Conservation (phyloP, 2,113 vertebrate genomes). For the Columbina picui region DNA sequence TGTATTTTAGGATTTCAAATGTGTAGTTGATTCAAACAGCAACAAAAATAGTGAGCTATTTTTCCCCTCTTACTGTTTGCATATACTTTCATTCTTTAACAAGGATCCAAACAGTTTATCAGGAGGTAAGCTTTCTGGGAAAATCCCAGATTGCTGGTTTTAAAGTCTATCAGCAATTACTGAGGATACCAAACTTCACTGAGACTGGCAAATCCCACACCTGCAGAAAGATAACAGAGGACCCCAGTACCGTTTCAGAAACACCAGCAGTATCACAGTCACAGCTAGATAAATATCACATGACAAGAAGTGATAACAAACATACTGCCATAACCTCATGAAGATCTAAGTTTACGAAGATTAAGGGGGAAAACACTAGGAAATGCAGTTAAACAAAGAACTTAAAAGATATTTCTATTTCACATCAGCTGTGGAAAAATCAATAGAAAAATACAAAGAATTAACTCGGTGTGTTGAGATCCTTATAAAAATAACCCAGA, state of each 20-base stretch:
- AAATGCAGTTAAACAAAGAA: constrained; percentile 56
- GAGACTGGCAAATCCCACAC: constrained; percentile 59
- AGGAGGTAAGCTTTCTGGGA: neutral
- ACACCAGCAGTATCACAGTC: constrained; percentile 54
- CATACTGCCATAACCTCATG: constrained; percentile 39
- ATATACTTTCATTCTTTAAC: neutral
- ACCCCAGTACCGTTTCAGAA: constrained; percentile 60
- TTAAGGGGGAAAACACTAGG: constrained; percentile 57
- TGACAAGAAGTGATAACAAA: constrained; percentile 66
- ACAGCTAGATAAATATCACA: constrained; percentile 77
- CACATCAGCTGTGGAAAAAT: constrained; percentile 34
- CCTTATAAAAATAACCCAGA: constrained; percentile 47
- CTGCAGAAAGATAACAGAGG: constrained; percentile 61
- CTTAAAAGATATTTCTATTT: constrained; percentile 47
- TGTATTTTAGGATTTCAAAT: neutral
- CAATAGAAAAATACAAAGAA: constrained; percentile 49
- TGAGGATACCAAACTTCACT: constrained; percentile 1
- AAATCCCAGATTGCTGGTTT: neutral
- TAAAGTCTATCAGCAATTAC: neutral
- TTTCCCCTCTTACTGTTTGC: neutral
- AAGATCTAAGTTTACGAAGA: constrained; percentile 72
- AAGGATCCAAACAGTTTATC: neutral
- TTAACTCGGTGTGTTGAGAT: neutral
- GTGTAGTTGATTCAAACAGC: neutral
- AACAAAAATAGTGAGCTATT: neutral